Evolutionary conservation across 2,797 vertebrate genomes (phyloP).

Genomic region (Sebastes paucispinis): DNA sequence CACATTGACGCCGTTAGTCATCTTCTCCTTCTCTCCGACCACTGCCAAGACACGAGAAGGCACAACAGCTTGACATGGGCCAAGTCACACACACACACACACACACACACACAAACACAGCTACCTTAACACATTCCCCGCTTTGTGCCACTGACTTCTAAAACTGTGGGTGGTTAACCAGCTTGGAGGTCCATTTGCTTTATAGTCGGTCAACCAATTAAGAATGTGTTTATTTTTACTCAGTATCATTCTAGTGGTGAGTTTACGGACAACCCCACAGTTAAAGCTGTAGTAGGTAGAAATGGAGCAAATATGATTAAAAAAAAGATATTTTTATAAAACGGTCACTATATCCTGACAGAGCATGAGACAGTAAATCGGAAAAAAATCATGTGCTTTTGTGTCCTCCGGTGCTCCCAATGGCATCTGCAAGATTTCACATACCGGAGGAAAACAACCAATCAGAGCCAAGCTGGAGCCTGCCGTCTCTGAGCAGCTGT

Average conservation of each 20-base stretch:
- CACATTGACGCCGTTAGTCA: conserved; percentile 88
- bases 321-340: too few relatives aligned
- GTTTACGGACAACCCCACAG: neutral
- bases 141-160: conserved; percentile 17
- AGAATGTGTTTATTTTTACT: neutral
- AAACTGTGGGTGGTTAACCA: conserved; percentile 32
- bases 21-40: conserved; percentile 95
- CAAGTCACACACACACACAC: conserved; percentile 38
- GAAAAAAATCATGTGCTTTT: too few relatives aligned
- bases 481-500: too few relatives aligned
- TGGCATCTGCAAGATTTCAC: too few relatives aligned
- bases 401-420: too few relatives aligned
- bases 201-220: neutral
- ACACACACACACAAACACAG: conserved; percentile 47
- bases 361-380: too few relatives aligned
- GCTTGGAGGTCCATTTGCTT: conserved; percentile 24
- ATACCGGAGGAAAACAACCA: too few relatives aligned
- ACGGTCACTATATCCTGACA: too few relatives aligned
- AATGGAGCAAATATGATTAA: too few relatives aligned
- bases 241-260: neutral
- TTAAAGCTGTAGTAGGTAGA: too few relatives aligned
- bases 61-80: conserved; percentile 57
- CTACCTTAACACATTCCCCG: conserved; percentile 48
- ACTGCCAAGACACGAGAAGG: conserved; percentile 82
- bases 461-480: too few relatives aligned